Percentiles rank a stretch among this genome's conserved stretches.
These are phyloP conservation scores for Drosophila equinoxialis DNA, from an alignment of 1,140 invertebrate genomes.

Conservation along the genomic window DNA sequence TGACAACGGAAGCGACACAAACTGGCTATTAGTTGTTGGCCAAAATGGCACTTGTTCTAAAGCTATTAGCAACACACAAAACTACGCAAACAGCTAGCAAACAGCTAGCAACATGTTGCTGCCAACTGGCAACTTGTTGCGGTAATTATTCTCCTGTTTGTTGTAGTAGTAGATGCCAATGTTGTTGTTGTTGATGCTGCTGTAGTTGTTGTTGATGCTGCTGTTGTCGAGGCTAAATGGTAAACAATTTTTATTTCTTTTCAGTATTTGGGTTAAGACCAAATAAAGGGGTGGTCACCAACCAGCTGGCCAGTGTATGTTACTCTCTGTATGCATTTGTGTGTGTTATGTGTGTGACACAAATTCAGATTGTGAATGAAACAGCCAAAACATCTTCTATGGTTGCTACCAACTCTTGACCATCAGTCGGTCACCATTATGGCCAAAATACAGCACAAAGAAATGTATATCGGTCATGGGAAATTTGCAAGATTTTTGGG, in stretches of 20 bases:
- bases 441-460: constrained; percentile 50
- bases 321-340: constrained; percentile 15
- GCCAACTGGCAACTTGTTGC: constrained; percentile 69
- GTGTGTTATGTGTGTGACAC: constrained; percentile 49
- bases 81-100: constrained; percentile 37
- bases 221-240: constrained; percentile 57
- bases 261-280: constrained; percentile 80
- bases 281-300: constrained; percentile 76
- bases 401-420: constrained; percentile 52
- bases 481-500: constrained; percentile 61
- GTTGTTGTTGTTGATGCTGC: background rate
- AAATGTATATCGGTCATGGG: constrained; percentile 70
- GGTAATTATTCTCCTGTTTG: constrained; percentile 67
- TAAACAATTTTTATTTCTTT: constrained; percentile 69
- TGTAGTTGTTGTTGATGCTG: background rate
- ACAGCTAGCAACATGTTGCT: constrained; percentile 43
- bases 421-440: constrained; percentile 48
- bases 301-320: constrained; percentile 38
- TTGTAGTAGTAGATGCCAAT: constrained; percentile 22
- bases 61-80: constrained; percentile 77
- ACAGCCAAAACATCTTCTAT: constrained; percentile 53
- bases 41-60: constrained; percentile 81
- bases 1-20: constrained; percentile 79
- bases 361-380: constrained; percentile 80
- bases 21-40: constrained; percentile 79